Evolutionary conservation across 2,113 vertebrate species (phyloP).

Genomic region (Progne subis): DNA sequence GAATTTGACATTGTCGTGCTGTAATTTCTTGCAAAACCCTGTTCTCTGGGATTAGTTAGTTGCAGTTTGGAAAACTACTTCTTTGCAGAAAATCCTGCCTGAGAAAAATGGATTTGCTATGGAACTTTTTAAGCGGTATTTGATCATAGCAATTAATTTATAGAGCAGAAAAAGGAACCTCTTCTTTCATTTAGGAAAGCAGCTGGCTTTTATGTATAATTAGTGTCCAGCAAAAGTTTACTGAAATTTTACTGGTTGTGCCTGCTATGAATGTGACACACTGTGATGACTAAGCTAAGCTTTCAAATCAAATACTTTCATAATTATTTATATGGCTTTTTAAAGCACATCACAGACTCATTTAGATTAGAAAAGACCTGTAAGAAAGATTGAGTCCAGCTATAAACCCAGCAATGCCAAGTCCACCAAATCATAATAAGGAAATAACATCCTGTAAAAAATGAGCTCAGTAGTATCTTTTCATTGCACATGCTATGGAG

Average conservation of each 20-base stretch:
- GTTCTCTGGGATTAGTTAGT: neutral
- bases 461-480: neutral
- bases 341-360: neutral
- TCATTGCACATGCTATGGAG: neutral
- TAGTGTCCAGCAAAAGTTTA: neutral
- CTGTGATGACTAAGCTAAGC: neutral
- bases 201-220: neutral
- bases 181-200: neutral
- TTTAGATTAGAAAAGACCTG: neutral
- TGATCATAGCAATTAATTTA: neutral
- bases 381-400: neutral
- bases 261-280: neutral
- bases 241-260: neutral
- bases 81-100: neutral
- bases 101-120: neutral
- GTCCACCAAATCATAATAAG: neutral
- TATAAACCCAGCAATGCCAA: neutral
- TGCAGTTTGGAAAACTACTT: neutral
- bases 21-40: neutral
- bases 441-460: neutral
- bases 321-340: neutral
- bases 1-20: neutral
- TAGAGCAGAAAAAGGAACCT: neutral
- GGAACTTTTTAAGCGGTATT: neutral
- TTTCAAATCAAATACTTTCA: neutral